Evolutionary conservation across 30 jellyfish, hydroid and myxozoan genomes (phyloP), one percentile per base, ranked within the genome.

Genomic region (Aurelia aurita complex sp. Pacific): DNA sequence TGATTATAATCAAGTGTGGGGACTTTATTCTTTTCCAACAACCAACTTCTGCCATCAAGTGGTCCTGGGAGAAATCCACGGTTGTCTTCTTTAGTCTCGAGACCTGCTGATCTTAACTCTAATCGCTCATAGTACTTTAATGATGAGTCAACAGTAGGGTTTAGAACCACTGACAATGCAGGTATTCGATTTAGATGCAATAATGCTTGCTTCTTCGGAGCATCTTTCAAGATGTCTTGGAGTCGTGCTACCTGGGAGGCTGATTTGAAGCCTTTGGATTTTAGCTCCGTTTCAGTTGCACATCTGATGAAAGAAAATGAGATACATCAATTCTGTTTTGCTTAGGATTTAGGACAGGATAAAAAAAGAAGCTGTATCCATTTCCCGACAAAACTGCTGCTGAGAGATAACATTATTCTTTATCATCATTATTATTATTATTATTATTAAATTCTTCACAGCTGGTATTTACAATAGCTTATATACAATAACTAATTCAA

Each of bases 51-150:
- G 74, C 69, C 76, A 15, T 63, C 89, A 32, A 86, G 40, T 5
- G 91, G 88, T 19, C 98, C 98, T 2, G 98, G 98, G 19, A 63
- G 64, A 67, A 29, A 91, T 32, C 96, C 94, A 17, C 64, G 53
- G 69, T 50, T 72, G 14, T 57, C 19, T 32, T 80, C 94, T 62
- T 54, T 77, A 59, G 35, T 70, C 18, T 46, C 40, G 29, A 54
- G 64, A 1, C 33, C 16, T 23, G 79, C 83, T 2, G 88, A 42
- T 2, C 68, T 69, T 8, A 65, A 10, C 60, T 50, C 74, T n/a
- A 74, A 74, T 68, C 92, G 42, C 71, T 78, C 88, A 74, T 70
- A 74, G 23, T 52, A 76, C 18, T 18, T 77, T 7, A 77, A 57
- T 4, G 82, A 63, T 11, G 90, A 52, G 84, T 87, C 92, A 65